Conservation (phyloP, 2,888 invertebrate species). For the Druceiella hillmani region DNA sequence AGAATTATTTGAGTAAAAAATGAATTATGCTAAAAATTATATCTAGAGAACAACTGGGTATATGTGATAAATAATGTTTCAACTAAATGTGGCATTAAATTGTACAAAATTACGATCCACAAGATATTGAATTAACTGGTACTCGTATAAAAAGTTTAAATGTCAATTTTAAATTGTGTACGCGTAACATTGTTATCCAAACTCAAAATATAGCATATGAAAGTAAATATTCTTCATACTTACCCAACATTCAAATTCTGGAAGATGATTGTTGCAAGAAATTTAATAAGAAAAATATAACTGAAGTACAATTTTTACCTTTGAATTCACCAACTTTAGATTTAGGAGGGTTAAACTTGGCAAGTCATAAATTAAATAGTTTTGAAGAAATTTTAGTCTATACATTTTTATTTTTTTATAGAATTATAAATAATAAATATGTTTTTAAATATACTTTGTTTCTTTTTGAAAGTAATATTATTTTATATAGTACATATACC, state of each 20-base stretch:
- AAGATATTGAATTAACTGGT: neutral
- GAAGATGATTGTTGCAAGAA: neutral
- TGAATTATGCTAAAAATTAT: neutral
- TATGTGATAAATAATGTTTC: neutral
- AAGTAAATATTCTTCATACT: neutral
- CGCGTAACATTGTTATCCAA: neutral
- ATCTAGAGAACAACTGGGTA: neutral
- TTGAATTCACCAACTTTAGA: neutral
- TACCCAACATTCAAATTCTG: neutral
- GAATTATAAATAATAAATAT: neutral
- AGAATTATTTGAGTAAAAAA: neutral
- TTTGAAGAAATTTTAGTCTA: neutral
- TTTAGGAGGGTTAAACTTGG: neutral
- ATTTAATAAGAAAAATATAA: neutral
- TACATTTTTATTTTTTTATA: neutral
- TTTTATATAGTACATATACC: neutral
- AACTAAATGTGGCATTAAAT: neutral
- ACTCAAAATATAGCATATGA: neutral
- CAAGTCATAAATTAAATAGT: neutral
- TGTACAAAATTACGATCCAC: neutral
- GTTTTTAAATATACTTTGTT: neutral
- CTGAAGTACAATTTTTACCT: neutral
- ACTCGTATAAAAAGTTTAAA: neutral
- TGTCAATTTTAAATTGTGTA: neutral
- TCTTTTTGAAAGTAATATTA: neutral